Base-by-base conservation (phyloP, 2,888 invertebrate genomes). In the Margaritifera margaritifera region DNA sequence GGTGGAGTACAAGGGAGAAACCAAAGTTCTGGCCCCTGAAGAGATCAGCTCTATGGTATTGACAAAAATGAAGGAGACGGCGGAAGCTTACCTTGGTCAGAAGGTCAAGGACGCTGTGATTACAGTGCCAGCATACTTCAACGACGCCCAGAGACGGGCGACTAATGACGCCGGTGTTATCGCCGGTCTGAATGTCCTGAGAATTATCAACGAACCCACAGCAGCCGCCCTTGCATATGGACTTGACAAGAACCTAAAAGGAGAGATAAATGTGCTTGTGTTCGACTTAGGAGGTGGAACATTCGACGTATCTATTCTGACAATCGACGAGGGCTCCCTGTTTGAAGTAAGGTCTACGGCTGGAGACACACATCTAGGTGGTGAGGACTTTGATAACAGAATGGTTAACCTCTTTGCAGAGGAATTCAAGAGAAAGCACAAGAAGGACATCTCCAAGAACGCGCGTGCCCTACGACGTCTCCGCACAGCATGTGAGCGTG, bases 21-120 rank as follows among this genome's bases (percentile, higher is more conserved):
- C 91, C 72, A 97, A 96, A 90, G 92, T 92, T 22, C 96, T 96
- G 92, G 94, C 94, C 90, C 95, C 96, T 0, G 96, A 96, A 90
- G 96, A 96, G 91, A 94, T 96, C 79, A 94, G 94, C 87, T 95
- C 96, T 58, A 96, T 96, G 96, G 95, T 96, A 64, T 92, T 97
- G 79, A 94, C 93, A 22, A 96, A 96, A 89, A 96, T 96, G 96
- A 96, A 95, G 92, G 87, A 88, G 61, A 88, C 86, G 6, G 90
- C 90, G 56, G 90, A 90, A 73, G 87, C 89, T 8, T 90, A 88
- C 79, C 84, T 90, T 64, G 97, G 97, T 65, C 93, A 94, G 60
- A 83, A 72, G 53, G 83, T 88, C 1, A 82, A 72, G 2, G 80
- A 88, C 62, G 88, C 87, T 25, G 89, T 89, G 1, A 79, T 89